Percentiles rank a stretch among this genome's conserved stretches.
Conservation (phyloP, 2,888 invertebrate species). For the Tridacna gigas region DNA sequence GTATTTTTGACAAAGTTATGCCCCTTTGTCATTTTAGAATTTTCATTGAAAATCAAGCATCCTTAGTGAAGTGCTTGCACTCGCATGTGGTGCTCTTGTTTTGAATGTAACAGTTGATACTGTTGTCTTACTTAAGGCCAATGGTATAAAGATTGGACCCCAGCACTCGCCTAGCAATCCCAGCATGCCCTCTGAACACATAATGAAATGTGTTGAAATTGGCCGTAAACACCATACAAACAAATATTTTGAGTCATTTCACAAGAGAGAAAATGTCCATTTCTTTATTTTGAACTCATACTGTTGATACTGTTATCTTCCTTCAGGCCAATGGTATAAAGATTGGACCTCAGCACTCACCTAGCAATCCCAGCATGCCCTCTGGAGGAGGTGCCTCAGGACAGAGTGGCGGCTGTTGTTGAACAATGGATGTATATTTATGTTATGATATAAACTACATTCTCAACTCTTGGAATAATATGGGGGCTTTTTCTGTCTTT, state of each 20-base stretch:
- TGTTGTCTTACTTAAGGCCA: conserved; percentile 90
- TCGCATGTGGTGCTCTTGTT: too few relatives aligned
- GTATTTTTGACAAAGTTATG: too few relatives aligned
- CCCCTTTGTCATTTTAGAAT: too few relatives aligned
- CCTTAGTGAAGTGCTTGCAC: too few relatives aligned
- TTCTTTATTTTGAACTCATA: background rate
- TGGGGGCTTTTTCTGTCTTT: background rate
- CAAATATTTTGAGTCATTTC: too few relatives aligned
- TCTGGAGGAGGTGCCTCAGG: conserved; percentile 92
- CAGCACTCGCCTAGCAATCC: conserved; percentile 97
- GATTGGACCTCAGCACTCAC: conserved; percentile 99
- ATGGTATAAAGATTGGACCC: conserved; percentile 99
- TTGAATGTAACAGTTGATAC: background rate
- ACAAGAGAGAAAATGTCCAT: background rate
- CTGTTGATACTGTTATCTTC: background rate
- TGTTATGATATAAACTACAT: conserved; percentile 49
- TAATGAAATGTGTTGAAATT: too few relatives aligned
- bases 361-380: conserved; percentile 92
- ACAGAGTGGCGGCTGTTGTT: conserved; percentile 95
- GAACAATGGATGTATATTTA: conserved; percentile 29
- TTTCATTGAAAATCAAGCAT: too few relatives aligned
- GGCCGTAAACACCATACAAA: too few relatives aligned
- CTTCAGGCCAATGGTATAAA: conserved; percentile 99
- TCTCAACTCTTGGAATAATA: background rate
- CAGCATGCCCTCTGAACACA: conserved; percentile 91